Conservation (phyloP, 1,140 invertebrate genomes). For the Marisa cornuarietis region DNA sequence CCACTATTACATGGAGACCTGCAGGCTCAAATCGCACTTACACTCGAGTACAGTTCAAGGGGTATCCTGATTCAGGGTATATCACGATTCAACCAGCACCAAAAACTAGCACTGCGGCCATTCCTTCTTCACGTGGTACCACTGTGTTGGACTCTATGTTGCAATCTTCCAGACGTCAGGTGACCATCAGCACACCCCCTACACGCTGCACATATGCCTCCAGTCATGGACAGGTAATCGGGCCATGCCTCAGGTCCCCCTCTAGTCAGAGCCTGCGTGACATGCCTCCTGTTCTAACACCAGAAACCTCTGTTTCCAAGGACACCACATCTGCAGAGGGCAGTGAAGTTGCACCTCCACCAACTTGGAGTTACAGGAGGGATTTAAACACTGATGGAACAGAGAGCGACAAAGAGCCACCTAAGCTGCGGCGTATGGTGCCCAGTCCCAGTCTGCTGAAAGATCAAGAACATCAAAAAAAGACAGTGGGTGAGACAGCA, state of each 20-base stretch:
- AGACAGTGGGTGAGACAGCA: background rate
- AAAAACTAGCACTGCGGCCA: too few species aligned
- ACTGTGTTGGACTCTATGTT: constrained; percentile 16
- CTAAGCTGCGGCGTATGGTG: constrained; percentile 19
- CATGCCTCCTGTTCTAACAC: constrained; percentile 13
- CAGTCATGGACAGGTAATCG: too few species aligned
- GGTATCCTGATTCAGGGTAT: too few species aligned
- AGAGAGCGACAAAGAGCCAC: constrained; percentile 11
- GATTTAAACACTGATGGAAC: constrained; percentile 7
- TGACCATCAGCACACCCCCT: constrained; percentile 8
- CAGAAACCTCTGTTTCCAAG: background rate
- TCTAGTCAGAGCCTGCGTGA: background rate
- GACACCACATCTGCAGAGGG: background rate
- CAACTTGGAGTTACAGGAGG: constrained; percentile 35
- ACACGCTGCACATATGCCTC: constrained; percentile 2
- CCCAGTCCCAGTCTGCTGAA: constrained; percentile 4
- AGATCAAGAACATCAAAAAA: background rate
- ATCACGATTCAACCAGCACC: too few species aligned
- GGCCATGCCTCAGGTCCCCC: too few species aligned
- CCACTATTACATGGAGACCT: too few species aligned
- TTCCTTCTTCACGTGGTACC: background rate
- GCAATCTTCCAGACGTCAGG: background rate
- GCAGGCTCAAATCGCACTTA: too few species aligned
- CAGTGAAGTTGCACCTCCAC: constrained; percentile 3
- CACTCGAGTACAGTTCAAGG: too few species aligned